Evolutionary conservation across 1,140 invertebrate species (phyloP).

Genomic region (Harpegnathos saltator): DNA sequence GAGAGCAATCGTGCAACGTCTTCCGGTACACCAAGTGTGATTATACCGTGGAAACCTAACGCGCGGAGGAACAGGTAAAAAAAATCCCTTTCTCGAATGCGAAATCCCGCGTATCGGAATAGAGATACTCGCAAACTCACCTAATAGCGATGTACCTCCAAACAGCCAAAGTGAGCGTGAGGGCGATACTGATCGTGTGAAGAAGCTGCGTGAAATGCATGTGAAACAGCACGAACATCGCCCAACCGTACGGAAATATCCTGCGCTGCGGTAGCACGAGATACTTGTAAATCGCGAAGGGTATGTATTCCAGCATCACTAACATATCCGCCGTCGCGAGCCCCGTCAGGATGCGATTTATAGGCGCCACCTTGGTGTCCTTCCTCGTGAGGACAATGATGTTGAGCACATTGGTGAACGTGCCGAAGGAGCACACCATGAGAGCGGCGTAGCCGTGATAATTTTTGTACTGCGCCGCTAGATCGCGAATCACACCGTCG

Average conservation of each 20-base stretch:
- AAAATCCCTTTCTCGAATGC: background rate
- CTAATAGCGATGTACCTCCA: slow-evolving; percentile 90
- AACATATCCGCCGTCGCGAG: slow-evolving; percentile 94
- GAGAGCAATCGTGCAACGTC: slow-evolving; percentile 91
- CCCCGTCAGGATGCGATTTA: slow-evolving; percentile 93
- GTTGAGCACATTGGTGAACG: slow-evolving; percentile 95
- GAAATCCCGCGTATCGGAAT: background rate
- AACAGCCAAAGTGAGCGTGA: slow-evolving; percentile 93
- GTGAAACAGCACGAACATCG: slow-evolving; percentile 92
- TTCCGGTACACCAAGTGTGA: slow-evolving; percentile 88
- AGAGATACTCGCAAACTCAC: slow-evolving; percentile 79
- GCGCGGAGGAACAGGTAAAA: slow-evolving; percentile 36
- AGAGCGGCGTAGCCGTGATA: slow-evolving; percentile 90
- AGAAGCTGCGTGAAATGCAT: slow-evolving; percentile 92
- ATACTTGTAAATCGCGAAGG: slow-evolving; percentile 92
- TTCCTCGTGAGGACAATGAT: slow-evolving; percentile 95
- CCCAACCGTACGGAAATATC: slow-evolving; percentile 89
- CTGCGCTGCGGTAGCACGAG: slow-evolving; percentile 87
- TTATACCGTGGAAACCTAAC: slow-evolving; percentile 88
- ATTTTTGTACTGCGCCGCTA: slow-evolving; percentile 69
- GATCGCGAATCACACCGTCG: slow-evolving; percentile 63
- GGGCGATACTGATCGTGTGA: slow-evolving; percentile 95
- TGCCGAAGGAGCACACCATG: slow-evolving; percentile 94
- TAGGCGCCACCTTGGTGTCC: slow-evolving; percentile 92
- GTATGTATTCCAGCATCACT: slow-evolving; percentile 95